Conservation (phyloP, 1,140 invertebrate genomes). For the Atopsyche davidsoni region DNA sequence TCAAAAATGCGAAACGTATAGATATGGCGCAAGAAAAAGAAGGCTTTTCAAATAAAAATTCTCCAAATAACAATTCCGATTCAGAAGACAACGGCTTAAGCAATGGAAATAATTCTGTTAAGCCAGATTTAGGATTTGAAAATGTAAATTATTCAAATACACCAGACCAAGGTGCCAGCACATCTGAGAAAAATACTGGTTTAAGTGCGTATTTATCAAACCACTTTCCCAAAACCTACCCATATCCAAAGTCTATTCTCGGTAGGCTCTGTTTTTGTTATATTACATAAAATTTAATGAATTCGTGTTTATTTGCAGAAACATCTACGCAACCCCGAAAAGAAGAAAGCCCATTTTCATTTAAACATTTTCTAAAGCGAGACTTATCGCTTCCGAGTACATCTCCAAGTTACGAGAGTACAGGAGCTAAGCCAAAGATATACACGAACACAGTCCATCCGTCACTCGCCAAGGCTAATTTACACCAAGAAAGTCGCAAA, state of each 20-base stretch:
- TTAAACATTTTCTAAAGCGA: constrained; percentile 70
- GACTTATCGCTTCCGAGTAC: constrained; percentile 47
- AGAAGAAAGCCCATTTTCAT: constrained; percentile 72
- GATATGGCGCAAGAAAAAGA: constrained; percentile 48
- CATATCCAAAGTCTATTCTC: neutral
- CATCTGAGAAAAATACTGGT: constrained; percentile 35
- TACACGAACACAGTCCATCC: constrained; percentile 32
- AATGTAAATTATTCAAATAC: constrained; percentile 39
- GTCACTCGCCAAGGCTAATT: constrained; percentile 9
- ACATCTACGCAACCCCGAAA: constrained; percentile 46
- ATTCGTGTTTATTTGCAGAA: constrained; percentile 33
- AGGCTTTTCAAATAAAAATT: constrained; percentile 46
- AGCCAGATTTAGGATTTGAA: constrained; percentile 43
- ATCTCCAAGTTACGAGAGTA: constrained; percentile 43
- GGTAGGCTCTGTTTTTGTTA: neutral
- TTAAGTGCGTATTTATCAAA: constrained; percentile 42
- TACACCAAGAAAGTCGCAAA: constrained; percentile 12
- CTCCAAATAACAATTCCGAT: constrained; percentile 40
- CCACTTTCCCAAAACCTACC: no score
- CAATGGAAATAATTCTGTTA: constrained; percentile 38
- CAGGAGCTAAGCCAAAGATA: constrained; percentile 45
- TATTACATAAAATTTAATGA: neutral
- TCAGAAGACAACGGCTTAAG: constrained; percentile 36
- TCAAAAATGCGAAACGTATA: constrained; percentile 21
- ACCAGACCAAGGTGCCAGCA: constrained; percentile 5